Evolutionary conservation across 2,797 vertebrate species (phyloP), one percentile per base, ranked within the genome.

Genomic region (Gouania willdenowi): DNA sequence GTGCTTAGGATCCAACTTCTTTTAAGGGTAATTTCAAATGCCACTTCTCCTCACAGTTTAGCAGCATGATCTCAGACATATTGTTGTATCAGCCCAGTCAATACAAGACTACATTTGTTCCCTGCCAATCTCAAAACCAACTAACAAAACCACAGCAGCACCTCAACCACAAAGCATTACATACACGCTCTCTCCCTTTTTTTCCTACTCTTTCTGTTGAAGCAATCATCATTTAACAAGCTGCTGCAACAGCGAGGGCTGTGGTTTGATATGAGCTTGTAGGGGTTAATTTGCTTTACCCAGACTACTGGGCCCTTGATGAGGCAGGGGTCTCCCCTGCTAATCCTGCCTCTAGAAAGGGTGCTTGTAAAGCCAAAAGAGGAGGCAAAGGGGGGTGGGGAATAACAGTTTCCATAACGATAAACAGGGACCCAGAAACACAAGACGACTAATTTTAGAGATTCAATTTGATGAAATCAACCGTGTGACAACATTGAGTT

Each of bases 401-500:
- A 42, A 38, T 47, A 40, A 54, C 63, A 64, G 39, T 83, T 85
- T 84, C 77, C 78, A 82, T 82, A 77, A 77, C 47, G 34, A 51
- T 49, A 55, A n/a, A 18, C 46, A 69, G 55, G 28, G 34, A 47
- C 54, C 66, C 63, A 64, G 66, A 75, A 83, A 82, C 63, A 61
- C 68, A 65, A 68, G 55, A 79, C 78, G 70, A 61, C 77, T 82
- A 77, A 75, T 80, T 79, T 78, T 75, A 51, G 66, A 63, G 73
- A 75, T 82, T 77, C 78, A 83, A 34, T 86, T 85, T 86, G 81
- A 79, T 84, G 81, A 79, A 86, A 83, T 75, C 72, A 71, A 67
- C 64, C 55, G 63, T 75, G 73, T 66, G 76, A 82, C 73, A 65
- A 77, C 33, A 51, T 32, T 45, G 55, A 45, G 47, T 56, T 65